A percentile compares a stretch with the other conserved stretches of the same genome.
phyloP scores from a whole-genome alignment of 2,888 invertebrate species.

The Drosophila cognata region DNA sequence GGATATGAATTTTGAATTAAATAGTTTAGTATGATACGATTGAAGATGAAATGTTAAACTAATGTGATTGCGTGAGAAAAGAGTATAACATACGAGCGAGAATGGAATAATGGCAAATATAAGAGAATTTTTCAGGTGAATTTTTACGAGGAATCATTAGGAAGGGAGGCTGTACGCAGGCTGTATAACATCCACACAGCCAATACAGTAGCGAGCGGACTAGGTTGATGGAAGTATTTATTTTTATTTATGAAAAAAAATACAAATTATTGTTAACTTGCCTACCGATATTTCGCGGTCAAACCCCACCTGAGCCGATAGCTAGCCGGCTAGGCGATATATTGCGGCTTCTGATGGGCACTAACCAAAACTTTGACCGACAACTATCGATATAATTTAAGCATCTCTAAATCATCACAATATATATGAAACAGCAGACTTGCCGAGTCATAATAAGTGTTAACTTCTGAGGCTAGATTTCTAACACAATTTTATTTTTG shows the following conservation, averaged over 20 bases:
- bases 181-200: too few relatives aligned
- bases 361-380: background rate
- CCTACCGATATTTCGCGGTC: too few relatives aligned
- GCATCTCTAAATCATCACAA: slow-evolving; percentile 11
- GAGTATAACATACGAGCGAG: background rate
- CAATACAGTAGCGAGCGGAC: too few relatives aligned
- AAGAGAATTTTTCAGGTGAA: background rate
- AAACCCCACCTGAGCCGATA: too few relatives aligned
- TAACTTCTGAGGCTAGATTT: background rate
- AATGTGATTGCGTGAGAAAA: background rate
- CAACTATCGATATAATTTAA: slow-evolving; percentile 25
- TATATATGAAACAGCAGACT: slow-evolving; percentile 31
- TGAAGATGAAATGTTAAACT: background rate
- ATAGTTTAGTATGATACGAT: background rate
- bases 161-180: background rate
- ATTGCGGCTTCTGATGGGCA: background rate
- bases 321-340: too few relatives aligned
- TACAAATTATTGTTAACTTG: too few relatives aligned
- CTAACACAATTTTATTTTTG: background rate
- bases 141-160: background rate
- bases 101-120: background rate
- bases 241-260: too few relatives aligned
- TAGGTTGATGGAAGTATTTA: too few relatives aligned
- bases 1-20: background rate
- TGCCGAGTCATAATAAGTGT: slow-evolving; percentile 55